Conservation (phyloP, 2,797 vertebrate species). For the Chelmon rostratus region DNA sequence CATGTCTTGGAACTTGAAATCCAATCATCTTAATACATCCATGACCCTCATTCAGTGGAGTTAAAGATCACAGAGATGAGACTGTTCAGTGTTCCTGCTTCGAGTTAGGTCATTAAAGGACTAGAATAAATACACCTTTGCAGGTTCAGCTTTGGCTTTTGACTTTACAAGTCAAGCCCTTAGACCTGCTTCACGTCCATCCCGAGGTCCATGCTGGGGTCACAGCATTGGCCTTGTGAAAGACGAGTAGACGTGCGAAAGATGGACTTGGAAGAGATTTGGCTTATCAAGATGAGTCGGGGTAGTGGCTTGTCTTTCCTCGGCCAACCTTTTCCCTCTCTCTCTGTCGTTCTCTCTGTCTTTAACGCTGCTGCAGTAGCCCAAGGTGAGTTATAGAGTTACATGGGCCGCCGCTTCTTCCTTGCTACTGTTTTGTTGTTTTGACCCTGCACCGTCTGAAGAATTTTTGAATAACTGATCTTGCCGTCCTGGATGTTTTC, state of each 20-base stretch:
- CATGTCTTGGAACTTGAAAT: neutral
- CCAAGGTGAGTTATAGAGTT: constrained; percentile 77
- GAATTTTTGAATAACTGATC: constrained; percentile 83
- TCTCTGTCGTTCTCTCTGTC: neutral
- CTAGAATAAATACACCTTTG: constrained; percentile 24
- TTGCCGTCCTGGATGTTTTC: constrained; percentile 82
- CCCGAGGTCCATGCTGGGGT: constrained; percentile 32
- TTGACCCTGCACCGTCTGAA: constrained; percentile 81
- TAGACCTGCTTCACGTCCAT: constrained; percentile 8
- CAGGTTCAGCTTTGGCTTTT: constrained; percentile 35
- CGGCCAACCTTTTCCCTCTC: constrained; percentile 6
- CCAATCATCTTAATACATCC: neutral
- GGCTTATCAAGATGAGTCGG: constrained; percentile 15
- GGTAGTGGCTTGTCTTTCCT: constrained; percentile 32
- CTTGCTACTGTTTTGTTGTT: constrained; percentile 81
- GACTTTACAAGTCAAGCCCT: constrained; percentile 50
- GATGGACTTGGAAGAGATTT: constrained; percentile 22
- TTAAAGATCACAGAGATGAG: constrained; percentile 9
- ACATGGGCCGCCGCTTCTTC: constrained; percentile 55
- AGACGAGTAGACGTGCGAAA: constrained; percentile 3
- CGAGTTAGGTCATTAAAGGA: constrained; percentile 28
- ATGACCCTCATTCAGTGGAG: neutral
- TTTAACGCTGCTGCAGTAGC: constrained; percentile 45
- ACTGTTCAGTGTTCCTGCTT: neutral
- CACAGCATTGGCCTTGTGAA: constrained; percentile 18